Conservation (phyloP, 2,797 vertebrate genomes). For the Pangasius larnaudii region DNA sequence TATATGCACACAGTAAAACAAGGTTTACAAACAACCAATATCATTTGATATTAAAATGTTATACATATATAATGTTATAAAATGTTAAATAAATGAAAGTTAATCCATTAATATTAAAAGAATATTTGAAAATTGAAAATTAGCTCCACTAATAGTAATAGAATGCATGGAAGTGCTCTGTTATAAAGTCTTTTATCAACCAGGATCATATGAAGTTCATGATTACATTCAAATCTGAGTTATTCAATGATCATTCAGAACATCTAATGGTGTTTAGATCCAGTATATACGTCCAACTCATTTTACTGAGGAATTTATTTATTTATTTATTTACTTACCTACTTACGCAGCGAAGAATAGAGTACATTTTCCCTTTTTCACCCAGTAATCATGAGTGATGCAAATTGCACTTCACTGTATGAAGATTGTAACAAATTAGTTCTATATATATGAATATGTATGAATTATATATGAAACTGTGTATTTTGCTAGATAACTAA, state of each 20-base stretch:
- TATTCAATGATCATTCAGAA: neutral
- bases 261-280: neutral
- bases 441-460: neutral
- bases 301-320: neutral
- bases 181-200: neutral
- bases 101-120: neutral
- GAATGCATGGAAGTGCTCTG: neutral
- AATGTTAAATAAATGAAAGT: neutral
- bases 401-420: neutral
- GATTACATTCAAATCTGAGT: neutral
- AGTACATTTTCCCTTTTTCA: neutral
- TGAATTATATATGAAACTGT: neutral
- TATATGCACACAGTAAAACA: neutral
- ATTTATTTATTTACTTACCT: neutral
- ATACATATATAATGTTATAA: neutral
- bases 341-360: neutral
- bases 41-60: neutral
- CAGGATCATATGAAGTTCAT: neutral
- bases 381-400: neutral
- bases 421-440: neutral
- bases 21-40: neutral
- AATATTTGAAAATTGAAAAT: neutral
- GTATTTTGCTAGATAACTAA: neutral
- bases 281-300: neutral
- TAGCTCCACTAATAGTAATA: neutral